Conservation (phyloP, 2,888 invertebrate genomes). For the Cheilosia vulpina region DNA sequence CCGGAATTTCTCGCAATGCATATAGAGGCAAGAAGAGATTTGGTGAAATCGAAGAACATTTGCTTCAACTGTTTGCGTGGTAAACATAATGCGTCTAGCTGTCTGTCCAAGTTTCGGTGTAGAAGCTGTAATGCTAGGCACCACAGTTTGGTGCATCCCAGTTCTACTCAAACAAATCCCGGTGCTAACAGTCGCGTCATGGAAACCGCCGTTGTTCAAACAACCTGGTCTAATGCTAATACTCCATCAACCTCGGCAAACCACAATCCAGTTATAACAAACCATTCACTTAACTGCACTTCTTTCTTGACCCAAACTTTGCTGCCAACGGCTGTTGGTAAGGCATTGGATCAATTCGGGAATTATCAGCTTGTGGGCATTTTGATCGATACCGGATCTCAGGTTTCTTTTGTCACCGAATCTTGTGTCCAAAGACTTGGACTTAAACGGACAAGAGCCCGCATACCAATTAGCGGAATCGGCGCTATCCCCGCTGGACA, state of each 20-base stretch:
- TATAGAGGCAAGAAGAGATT: not conserved
- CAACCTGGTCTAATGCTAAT: no score
- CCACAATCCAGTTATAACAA: not conserved
- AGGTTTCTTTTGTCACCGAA: conserved; percentile 16
- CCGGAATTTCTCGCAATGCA: no score
- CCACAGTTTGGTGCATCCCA: not conserved
- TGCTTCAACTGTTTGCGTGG: conserved; percentile 14
- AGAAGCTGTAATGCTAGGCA: conserved; percentile 21
- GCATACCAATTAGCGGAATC: conserved; percentile 42
- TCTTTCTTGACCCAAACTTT: no score
- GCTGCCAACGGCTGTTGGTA: not conserved
- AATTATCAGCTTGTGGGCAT: not conserved
- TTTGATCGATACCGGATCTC: conserved; percentile 15
- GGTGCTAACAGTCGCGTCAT: not conserved
- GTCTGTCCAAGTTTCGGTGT: conserved; percentile 12
- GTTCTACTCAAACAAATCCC: not conserved
- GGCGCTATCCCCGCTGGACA: conserved; percentile 10
- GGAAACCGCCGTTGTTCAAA: no score
- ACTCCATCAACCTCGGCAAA: not conserved
- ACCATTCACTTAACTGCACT: no score
- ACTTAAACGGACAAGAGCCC: not conserved
- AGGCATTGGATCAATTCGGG: not conserved
- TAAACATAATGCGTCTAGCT: not conserved
- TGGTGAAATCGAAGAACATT: conserved; percentile 1
- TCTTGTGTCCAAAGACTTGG: conserved; percentile 11